Base-by-base conservation (phyloP, 2,113 vertebrate genomes). In the Nesospiza acunhae region DNA sequence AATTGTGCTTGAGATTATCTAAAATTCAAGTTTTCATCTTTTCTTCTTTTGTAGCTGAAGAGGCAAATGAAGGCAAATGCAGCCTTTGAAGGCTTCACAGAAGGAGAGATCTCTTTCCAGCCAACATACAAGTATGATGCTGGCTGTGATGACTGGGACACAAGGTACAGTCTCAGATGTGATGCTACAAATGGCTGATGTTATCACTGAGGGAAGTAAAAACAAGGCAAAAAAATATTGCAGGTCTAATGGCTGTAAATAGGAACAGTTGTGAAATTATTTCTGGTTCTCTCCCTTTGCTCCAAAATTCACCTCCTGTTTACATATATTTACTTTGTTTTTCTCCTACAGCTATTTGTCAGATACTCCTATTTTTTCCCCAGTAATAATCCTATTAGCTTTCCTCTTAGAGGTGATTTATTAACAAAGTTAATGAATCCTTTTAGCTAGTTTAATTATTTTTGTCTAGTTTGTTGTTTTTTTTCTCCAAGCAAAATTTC, bases 81-180 rank as follows among this genome's bases (percentile, higher is more conserved):
- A 19, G 98, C 99, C 73, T 99, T 99, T 95, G 98, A 98, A 69
- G 99, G 98, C 88, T 99, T 99, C 92, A 97, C 95, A 31, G 99
- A 99, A 92, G 99, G 99, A 63, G 96, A 98, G 64, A 98, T 99
- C 84, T 94, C 97, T 21, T 99, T 99, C 97, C 99, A 99, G 88
- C 99, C 99, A 49, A 99, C 99, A 4, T 99, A 99, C 91, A 99
- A 99, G 94, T 99, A 99, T 7, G 98, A 99, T 79, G 98, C 99
- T 4, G 99, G 99, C 84, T 99, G 99, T 24, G 98, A 99, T 47
- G 97, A 98, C 39, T 99, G 99, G 99, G 99, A 99, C 94, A 99
- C 99, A 53, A 99, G 99, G 99, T 99, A 98, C 42, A 1, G 94
- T 30, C 26, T 87, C 17, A 2, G 41, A 18, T 9, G 10, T 30